Evolutionary conservation across 2,113 vertebrate genomes (phyloP), one percentile per base, ranked within the genome.

Genomic region (Cisticola juncidis): DNA sequence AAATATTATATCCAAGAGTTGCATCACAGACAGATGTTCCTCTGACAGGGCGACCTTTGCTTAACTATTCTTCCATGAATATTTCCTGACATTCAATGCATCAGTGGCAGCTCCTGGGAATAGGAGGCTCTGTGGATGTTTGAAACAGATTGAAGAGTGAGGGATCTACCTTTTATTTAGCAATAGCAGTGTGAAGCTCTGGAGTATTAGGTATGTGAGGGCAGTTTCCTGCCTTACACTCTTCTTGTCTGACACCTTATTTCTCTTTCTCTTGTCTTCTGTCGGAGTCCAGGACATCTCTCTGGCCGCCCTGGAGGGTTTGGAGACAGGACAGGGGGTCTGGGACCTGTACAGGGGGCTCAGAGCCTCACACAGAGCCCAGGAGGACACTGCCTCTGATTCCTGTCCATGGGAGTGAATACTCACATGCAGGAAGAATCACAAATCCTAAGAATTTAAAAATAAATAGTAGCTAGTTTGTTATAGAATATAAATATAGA

Each of bases 1-100:
- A 73, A 80, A 61, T 21, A 33, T 28, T 73, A 44, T 44, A 51
- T 95, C 81, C 74, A 62, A 64, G 81, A 66, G 66, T 9, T 97
- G 64, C 90, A 74, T 92, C 92, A 70, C 60, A 94, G 88, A 64
- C 93, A 87, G 87, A 91, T 97, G 91, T 94, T 89, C 42, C 71
- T 95, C 74, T 86, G 94, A 94, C 68, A 84, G 62, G 85, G 92
- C 0, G 0, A 90, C 85, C 79, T 90, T 80, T 66, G n/a, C 79
- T 96, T 85, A 90, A 72, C 74, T 73, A 0, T 73, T 90, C 79
- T 90, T 96, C 81, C 85, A 47, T 23, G 25, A 25, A 8, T 73
- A 4, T 90, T 95, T 83, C 68, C 94, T 96, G 92, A 80, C 47
- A 21, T 78, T 40, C 50, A 26, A 0, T 95, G 91, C 68, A 60